phyloP scores from a whole-genome alignment of 2,113 vertebrate species.

The Fukomys damarensis region DNA sequence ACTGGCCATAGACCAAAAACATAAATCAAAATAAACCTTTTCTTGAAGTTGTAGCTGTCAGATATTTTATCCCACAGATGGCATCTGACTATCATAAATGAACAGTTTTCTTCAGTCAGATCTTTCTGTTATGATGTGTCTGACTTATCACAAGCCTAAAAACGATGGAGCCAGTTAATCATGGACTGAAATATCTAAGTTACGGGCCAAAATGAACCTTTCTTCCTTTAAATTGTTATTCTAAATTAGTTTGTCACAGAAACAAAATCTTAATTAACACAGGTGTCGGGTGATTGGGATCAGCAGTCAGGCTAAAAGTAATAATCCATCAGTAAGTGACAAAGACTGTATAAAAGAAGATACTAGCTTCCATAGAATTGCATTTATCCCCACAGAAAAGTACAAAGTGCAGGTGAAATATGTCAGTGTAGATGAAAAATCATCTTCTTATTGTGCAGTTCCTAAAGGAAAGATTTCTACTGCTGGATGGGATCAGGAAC shows the following conservation, averaged over 20 bases:
- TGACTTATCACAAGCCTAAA: not conserved
- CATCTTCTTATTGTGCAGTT: not conserved
- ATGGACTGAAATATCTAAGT: not conserved
- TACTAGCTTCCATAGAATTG: not conserved
- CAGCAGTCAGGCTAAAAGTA: not conserved
- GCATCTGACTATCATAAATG: not conserved
- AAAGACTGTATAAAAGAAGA: not conserved
- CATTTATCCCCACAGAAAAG: not conserved
- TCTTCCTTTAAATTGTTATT: not conserved
- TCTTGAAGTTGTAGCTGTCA: too few species aligned
- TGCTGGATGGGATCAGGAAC: not conserved
- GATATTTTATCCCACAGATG: too few species aligned
- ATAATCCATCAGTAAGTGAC: not conserved
- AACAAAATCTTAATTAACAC: not conserved
- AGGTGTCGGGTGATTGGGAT: not conserved
- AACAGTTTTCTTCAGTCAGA: not conserved
- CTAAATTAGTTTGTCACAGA: not conserved
- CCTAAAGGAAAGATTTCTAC: not conserved
- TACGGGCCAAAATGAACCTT: not conserved
- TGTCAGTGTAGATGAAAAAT: not conserved
- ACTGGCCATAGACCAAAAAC: not conserved
- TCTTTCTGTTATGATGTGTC: not conserved
- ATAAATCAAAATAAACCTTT: too few species aligned
- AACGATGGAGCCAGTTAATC: not conserved
- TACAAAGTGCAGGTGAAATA: not conserved